These are phyloP conservation scores for Drosophila pallidifrons DNA, from an alignment of 1,140 invertebrate genomes.

Conservation along the genomic window DNA sequence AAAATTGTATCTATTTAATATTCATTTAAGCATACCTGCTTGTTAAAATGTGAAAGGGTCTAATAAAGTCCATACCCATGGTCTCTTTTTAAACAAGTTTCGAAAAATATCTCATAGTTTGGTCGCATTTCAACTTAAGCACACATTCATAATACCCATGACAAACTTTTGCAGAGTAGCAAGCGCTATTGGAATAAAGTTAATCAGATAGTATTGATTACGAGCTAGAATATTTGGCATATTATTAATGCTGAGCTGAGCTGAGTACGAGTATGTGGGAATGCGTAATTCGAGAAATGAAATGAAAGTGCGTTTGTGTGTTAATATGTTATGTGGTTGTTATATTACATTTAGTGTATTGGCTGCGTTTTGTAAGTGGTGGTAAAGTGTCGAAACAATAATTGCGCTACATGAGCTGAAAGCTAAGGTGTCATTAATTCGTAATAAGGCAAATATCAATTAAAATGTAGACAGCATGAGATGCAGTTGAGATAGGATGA, in stretches of 20 bases:
- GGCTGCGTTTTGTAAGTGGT: background rate
- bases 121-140: background rate
- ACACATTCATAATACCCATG: background rate
- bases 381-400: constrained; percentile 1
- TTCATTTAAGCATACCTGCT: no score
- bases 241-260: background rate
- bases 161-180: background rate
- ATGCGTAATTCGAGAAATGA: background rate
- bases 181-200: background rate
- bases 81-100: no score
- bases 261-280: background rate
- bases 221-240: background rate
- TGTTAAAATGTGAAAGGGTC: no score
- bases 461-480: constrained; percentile 4
- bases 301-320: background rate
- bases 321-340: background rate
- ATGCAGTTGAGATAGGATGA: background rate
- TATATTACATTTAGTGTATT: background rate
- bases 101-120: no score
- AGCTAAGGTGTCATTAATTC: background rate
- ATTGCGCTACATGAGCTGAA: background rate
- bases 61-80: no score
- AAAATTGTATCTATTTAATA: no score
- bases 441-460: constrained; percentile 19
- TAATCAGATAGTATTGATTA: background rate